Evolutionary conservation across 2,888 invertebrate genomes (phyloP), one percentile per base, ranked within the genome.

Genomic region (Toxonevra muliebris): DNA sequence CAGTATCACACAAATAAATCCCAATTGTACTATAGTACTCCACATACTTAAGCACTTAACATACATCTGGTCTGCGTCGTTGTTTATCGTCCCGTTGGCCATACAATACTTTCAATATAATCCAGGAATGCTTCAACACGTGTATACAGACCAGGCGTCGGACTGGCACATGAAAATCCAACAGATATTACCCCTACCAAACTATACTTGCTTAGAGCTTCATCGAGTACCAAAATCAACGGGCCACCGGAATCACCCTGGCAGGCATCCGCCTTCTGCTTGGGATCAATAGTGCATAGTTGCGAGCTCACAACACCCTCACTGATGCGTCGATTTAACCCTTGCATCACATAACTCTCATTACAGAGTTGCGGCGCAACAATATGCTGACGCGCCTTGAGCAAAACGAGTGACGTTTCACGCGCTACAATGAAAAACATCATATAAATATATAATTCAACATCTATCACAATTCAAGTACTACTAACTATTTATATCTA

Each of bases 211-310:
- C 67, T 70, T 13, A 50, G 45, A 57, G 71, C 20, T 30, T 72
- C 73, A 68, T 80, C 76, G 0, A 71, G 63, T 9, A 79, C 74
- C 3, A 76, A 59, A 54, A 79, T 75, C 48, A 84, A 66, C 1
- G 84, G 84, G 0, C 84, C 84, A 1, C 84, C 84, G 0, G 83
- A 82, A 60, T 84, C 83, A 1, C 84, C 84, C 57, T 76, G 72
- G 45, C 84, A 84, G 10, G 84, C 78, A 66, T 84, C 84, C 64
- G 70, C 76, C 3, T 60, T 60, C 15, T 66, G 64, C 8, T 50
- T 70, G 0, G 55, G 70, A 40, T 82, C 83, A 0, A 70, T 71
- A 4, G 82, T 81, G 65, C 82, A 82, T 10, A 82, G 7, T 61
- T 77, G 73, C 1, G 76, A 66, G 0, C 68, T 54, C 13, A 69